Evolutionary conservation across 2,888 invertebrate species (phyloP), one percentile per base, ranked within the genome.

Genomic region (Drosophila histrio): DNA sequence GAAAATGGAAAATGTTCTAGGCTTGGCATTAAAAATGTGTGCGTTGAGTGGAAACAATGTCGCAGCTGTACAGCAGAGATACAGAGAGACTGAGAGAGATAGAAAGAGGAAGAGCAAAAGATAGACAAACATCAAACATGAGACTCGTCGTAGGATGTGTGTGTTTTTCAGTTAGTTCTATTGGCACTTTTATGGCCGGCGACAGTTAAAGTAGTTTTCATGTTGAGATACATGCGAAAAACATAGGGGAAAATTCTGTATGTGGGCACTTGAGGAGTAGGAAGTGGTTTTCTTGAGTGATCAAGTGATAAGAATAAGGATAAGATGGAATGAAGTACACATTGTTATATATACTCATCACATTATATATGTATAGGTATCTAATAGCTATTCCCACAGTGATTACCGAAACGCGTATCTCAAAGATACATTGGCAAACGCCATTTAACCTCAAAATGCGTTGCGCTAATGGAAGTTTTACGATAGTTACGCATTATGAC

Each of bases 131-230:
- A 69, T 61, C 52, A 62, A 68, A 56, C 57, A 34, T 49, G 38
- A 44, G 22, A 17, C 8, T 39, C 50, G 5, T 39, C 50, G 5
- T 8, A 60, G 71, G 32, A 58, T 69, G 24, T 54, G 38, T 26
- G 15, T 36, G n/a, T 38, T 43, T 61, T 67, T 36, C 54, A 46
- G 41, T 44, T 28, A 43, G 52, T 49, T 60, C 30, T 44, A 57
- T 60, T 39, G 53, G 44, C 53, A 46, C 57, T 68, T 81, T 62
- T 72, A 62, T 63, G 71, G 26, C 61, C 54, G 53, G 50, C 71
- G 59, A 78, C 79, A 74, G 79, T 82, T 85, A 46, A 81, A 88
- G 88, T 86, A 87, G 86, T 82, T 85, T 82, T 65, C 64, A 61
- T 69, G 70, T 58, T 61, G 50, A 50, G 58, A 24, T 67, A 32